phyloP scores from a whole-genome alignment of 1,140 invertebrate species.

The Palaemon carinicauda region DNA sequence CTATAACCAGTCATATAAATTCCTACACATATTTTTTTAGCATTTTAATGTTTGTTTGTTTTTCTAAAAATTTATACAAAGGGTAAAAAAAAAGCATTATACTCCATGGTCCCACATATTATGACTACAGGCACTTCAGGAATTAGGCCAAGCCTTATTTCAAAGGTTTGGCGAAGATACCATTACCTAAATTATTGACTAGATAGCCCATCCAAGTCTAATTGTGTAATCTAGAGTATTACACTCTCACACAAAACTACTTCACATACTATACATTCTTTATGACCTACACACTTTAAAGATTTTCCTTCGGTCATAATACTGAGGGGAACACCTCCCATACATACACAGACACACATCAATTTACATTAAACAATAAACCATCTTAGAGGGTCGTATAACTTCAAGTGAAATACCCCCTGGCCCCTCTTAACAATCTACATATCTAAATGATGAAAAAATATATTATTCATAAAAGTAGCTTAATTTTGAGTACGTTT shows the following conservation, averaged over 20 bases:
- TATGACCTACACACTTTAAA: neutral
- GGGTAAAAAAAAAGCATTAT: constrained; percentile 36
- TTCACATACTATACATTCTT: neutral
- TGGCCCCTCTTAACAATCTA: too few species aligned
- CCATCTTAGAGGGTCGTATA: too few species aligned
- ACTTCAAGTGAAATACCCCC: too few species aligned
- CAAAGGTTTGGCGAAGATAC: neutral
- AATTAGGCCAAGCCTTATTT: constrained; percentile 1
- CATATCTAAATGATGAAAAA: too few species aligned
- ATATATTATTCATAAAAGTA: too few species aligned
- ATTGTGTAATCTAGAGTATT: neutral
- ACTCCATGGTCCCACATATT: constrained; percentile 45
- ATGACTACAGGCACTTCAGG: constrained; percentile 35
- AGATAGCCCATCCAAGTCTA: constrained; percentile 37
- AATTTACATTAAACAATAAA: too few species aligned
- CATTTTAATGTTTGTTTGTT: neutral
- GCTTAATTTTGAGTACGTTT: too few species aligned
- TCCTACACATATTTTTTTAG: neutral
- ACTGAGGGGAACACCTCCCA: too few species aligned
- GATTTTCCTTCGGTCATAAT: too few species aligned
- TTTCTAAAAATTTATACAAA: constrained; percentile 38
- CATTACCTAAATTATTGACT: constrained; percentile 27
- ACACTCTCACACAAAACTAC: neutral
- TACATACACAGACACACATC: too few species aligned
- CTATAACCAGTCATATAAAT: neutral